Evolutionary conservation across 2,797 vertebrate genomes (phyloP).

Genomic region (Centroberyx gerrardi): DNA sequence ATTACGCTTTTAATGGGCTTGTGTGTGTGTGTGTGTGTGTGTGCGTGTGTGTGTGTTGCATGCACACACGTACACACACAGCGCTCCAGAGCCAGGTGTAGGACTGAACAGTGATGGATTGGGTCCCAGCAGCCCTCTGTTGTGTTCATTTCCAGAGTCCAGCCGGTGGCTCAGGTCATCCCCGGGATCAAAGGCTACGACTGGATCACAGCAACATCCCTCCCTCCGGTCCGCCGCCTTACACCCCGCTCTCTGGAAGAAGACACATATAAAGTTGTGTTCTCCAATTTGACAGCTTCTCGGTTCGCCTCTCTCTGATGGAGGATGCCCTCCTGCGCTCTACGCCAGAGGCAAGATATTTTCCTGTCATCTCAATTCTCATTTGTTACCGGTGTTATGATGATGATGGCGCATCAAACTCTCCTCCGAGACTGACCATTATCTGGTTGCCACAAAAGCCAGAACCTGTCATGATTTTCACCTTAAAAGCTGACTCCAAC

Average conservation of each 20-base stretch:
- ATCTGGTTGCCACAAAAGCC: not conserved
- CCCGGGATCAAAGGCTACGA: conserved; percentile 81
- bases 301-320: conserved; percentile 48
- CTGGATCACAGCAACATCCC: conserved; percentile 75
- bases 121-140: conserved; percentile 67
- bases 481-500: not conserved
- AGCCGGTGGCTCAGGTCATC: conserved; percentile 72
- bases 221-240: conserved; percentile 64
- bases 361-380: conserved; percentile 49
- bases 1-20: too few relatives aligned
- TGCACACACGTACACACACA: conserved; percentile 2
- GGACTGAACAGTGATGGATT: conserved; percentile 72
- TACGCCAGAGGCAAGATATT: conserved; percentile 56
- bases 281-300: conserved; percentile 61
- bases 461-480: not conserved
- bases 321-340: conserved; percentile 44
- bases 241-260: conserved; percentile 44
- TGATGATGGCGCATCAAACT: conserved; percentile 44
- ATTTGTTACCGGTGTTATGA: conserved; percentile 39
- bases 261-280: conserved; percentile 57
- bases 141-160: conserved; percentile 82
- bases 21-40: not conserved
- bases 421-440: conserved; percentile 27
- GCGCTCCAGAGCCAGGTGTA: conserved; percentile 24
- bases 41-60: not conserved